phyloP scores from a whole-genome alignment of 2,888 invertebrate species.

The Bruchidius siliquastri region DNA sequence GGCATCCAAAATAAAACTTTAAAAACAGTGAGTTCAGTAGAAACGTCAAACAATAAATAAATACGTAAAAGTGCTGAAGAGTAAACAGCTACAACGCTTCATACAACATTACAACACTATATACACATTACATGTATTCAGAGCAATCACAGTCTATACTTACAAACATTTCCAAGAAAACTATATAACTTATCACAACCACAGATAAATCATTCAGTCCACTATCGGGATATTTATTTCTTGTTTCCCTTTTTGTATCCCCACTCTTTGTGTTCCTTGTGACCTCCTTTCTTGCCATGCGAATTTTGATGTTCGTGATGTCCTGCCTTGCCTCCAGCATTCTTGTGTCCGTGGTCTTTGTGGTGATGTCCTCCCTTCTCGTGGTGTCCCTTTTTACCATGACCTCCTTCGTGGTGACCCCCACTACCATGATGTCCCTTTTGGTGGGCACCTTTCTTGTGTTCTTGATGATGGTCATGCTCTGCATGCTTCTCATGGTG shows the following conservation, averaged over 20 bases:
- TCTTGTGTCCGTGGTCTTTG: slow-evolving; percentile 74
- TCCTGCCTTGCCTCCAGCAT: slow-evolving; percentile 69
- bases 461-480: slow-evolving; percentile 71
- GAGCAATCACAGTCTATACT: background rate
- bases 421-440: slow-evolving; percentile 78
- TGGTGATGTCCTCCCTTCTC: slow-evolving; percentile 59
- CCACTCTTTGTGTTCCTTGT: slow-evolving; percentile 74
- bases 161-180: background rate
- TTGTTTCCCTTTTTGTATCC: slow-evolving; percentile 52
- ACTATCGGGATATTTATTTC: background rate
- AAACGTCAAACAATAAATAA: background rate
- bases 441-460: slow-evolving; percentile 74
- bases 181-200: background rate
- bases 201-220: background rate
- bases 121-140: background rate
- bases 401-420: slow-evolving; percentile 68
- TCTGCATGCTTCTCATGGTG: slow-evolving; percentile 77
- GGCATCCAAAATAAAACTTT: no score
- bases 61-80: background rate
- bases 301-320: slow-evolving; percentile 70
- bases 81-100: background rate
- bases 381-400: slow-evolving; percentile 31
- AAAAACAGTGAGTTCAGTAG: background rate
- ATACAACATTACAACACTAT: background rate
- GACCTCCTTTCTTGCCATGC: slow-evolving; percentile 74